Conservation (phyloP, 2,888 invertebrate genomes). For the Myathropa florea region DNA sequence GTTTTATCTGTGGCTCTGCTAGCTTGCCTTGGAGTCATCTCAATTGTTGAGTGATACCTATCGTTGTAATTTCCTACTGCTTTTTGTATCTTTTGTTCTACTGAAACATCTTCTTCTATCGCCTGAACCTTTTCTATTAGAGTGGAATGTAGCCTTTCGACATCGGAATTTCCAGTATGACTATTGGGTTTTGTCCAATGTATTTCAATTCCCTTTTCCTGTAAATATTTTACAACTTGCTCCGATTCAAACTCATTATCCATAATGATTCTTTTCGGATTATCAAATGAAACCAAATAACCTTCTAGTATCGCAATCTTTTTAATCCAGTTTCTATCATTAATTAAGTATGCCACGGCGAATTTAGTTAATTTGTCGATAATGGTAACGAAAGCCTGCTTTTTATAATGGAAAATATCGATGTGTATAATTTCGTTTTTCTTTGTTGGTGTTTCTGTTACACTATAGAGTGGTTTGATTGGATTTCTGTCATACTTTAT, state of each 20-base stretch:
- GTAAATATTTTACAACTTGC: not conserved
- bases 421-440: constrained; percentile 7
- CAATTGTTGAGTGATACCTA: constrained; percentile 15
- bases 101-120: constrained; percentile 1
- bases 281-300: constrained; percentile 15
- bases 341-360: constrained; percentile 34
- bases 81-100: constrained; percentile 18
- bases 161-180: not conserved
- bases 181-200: constrained; percentile 11
- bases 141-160: constrained; percentile 1
- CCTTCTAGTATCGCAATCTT: constrained; percentile 7
- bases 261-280: no score
- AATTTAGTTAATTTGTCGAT: constrained; percentile 36
- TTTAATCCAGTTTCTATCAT: constrained; percentile 33
- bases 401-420: constrained; percentile 1
- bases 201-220: not conserved
- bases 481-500: not conserved
- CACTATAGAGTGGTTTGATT: not conserved
- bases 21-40: constrained; percentile 2
- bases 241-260: constrained; percentile 21
- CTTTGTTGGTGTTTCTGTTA: constrained; percentile 12
- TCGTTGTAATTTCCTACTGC: constrained; percentile 13
- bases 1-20: no score
- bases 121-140: constrained; percentile 16
- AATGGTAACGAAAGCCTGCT: constrained; percentile 6